Evolutionary conservation across 2,113 vertebrate genomes (phyloP), one percentile per base, ranked within the genome.

Genomic region (Dendrocopos noguchii): DNA sequence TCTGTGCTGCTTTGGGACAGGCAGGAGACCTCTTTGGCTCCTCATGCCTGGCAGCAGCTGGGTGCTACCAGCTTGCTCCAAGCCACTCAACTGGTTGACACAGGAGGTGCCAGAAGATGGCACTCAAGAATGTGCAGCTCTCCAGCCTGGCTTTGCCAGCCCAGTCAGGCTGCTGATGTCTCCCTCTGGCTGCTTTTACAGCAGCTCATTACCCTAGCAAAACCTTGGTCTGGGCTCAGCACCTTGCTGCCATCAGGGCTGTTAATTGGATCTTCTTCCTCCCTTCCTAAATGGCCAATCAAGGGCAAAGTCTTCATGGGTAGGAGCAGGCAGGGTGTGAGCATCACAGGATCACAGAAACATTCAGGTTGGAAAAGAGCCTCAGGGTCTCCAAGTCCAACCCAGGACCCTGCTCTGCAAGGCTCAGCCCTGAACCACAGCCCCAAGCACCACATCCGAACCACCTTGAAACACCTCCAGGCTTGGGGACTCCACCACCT

Each of bases 151-250:
- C 33, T 87, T 22, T 88, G 80, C 78, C 91, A 95, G 92, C 90
- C 88, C 77, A 64, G n/a, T 86, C 84, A 94, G 68, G 73, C 70
- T 0, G 22, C 60, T 5, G 77, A 88, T 95, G 88, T 95, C 95
- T 95, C 95, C 93, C 96, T 94, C 92, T 93, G 96, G 93, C 96
- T 95, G 95, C 88, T 96, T 95, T 95, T 91, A 78, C 33, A 94
- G 36, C 93, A 93, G 92, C 92, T 94, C 88, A 88, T 95, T 93
- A 88, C 7, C 0, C 29, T 90, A 88, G 44, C 47, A 95, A 95
- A 94, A 82, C 84, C 84, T 84, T 15, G 64, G 71, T 66, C 75
- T 47, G 91, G 71, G 67, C 18, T 87, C 80, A 34, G 86, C 46
- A 2, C 11, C 11, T 12, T 7, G 77, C 70, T 72, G 55, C 25